These are phyloP conservation scores for Aphyosemion australe DNA, from an alignment of 2,113 vertebrate genomes.

Conservation along the genomic window DNA sequence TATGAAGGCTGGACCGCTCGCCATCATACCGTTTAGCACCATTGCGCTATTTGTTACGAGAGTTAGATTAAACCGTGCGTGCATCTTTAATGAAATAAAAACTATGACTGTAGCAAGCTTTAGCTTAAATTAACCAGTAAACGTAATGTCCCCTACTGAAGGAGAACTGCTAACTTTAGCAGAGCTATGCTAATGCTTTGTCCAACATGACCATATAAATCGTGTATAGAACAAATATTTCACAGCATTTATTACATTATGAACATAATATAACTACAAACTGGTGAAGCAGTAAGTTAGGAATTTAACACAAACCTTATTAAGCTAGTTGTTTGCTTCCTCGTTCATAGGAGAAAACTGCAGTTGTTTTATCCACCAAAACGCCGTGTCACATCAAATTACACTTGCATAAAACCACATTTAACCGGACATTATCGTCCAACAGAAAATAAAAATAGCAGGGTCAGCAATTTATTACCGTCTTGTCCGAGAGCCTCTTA, in stretches of 20 bases:
- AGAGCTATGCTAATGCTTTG: constrained; percentile 68
- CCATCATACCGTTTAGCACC: neutral
- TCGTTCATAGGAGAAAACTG: constrained; percentile 30
- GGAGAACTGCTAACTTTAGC: constrained; percentile 61
- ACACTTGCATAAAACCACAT: neutral
- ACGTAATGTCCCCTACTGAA: constrained; percentile 44
- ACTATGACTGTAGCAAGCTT: no score
- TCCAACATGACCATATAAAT: constrained; percentile 20
- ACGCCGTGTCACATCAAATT: constrained; percentile 50
- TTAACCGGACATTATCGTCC: neutral
- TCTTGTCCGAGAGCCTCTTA: constrained; percentile 21
- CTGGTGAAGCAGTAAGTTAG: constrained; percentile 8
- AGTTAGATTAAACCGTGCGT: neutral
- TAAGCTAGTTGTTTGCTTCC: constrained; percentile 51
- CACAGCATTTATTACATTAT: neutral
- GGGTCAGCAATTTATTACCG: constrained; percentile 6
- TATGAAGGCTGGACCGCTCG: constrained; percentile 29
- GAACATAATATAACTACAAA: neutral
- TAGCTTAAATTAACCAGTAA: neutral
- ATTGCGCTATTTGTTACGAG: neutral
- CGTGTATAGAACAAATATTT: neutral
- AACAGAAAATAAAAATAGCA: neutral
- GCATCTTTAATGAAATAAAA: neutral
- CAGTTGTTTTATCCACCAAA: constrained; percentile 52
- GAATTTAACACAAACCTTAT: constrained; percentile 57